These are phyloP conservation scores for Epistrophe grossulariae DNA, from an alignment of 2,888 invertebrate genomes.

Conservation along the genomic window DNA sequence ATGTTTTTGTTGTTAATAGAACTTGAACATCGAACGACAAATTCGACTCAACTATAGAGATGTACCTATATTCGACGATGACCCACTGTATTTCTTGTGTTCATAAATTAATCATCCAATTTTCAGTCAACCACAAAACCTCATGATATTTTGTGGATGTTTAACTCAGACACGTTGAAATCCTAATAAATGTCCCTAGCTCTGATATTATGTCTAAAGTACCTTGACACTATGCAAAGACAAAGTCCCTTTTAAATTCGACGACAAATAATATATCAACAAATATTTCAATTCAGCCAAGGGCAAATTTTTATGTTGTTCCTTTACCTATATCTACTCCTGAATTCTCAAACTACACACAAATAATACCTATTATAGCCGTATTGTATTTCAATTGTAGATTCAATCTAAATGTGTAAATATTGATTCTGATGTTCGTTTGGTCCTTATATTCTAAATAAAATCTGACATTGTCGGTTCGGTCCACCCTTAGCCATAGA, in stretches of 20 bases:
- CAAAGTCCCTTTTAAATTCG: conserved; percentile 34
- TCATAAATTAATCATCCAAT: conserved; percentile 42
- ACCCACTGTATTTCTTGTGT: background rate
- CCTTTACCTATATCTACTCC: too few species aligned
- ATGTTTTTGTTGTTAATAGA: too few species aligned
- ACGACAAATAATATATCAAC: conserved; percentile 14
- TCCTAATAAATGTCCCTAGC: conserved; percentile 69
- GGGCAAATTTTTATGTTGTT: conserved; percentile 31
- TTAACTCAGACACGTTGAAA: conserved; percentile 38
- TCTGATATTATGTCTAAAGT: conserved; percentile 9
- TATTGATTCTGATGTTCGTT: conserved; percentile 69
- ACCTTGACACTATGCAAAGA: conserved; percentile 53
- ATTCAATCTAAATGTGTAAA: conserved; percentile 74
- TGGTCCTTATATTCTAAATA: conserved; percentile 51
- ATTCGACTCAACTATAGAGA: too few species aligned
- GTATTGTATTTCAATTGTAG: conserved; percentile 63
- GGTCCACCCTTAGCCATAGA: conserved; percentile 28
- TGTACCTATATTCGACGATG: background rate
- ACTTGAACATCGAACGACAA: too few species aligned
- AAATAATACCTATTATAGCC: too few species aligned
- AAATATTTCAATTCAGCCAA: conserved; percentile 42
- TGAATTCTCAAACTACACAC: conserved; percentile 26
- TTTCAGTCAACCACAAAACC: background rate
- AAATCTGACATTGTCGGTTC: conserved; percentile 28
- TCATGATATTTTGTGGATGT: conserved; percentile 31